Conservation (phyloP, 2,797 vertebrate species). For the Pangasius djambal region DNA sequence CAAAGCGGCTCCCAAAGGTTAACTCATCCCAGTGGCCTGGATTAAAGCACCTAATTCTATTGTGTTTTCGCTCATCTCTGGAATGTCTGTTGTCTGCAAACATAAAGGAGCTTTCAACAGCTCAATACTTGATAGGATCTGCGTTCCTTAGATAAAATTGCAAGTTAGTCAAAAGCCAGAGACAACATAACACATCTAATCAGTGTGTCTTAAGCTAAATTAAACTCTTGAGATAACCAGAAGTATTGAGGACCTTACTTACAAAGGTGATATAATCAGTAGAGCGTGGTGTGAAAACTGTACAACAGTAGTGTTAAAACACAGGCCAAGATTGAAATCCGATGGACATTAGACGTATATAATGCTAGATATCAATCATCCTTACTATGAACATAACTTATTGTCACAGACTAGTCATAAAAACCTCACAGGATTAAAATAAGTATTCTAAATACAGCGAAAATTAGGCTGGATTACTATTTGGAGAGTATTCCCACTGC, state of each 20-base stretch:
- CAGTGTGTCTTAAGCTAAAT: neutral
- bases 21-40: conserved; percentile 45
- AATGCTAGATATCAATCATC: neutral
- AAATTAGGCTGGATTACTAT: neutral
- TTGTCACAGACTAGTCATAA: neutral
- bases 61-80: conserved; percentile 41
- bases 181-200: neutral
- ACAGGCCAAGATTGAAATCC: neutral
- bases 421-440: neutral
- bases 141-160: conserved; percentile 12
- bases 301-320: neutral
- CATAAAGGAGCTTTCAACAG: conserved; percentile 42
- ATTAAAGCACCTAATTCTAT: conserved; percentile 36
- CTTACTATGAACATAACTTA: neutral
- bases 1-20: conserved; percentile 47
- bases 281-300: neutral
- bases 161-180: conserved; percentile 21
- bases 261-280: conserved; percentile 20
- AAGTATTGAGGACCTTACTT: neutral
- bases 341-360: neutral
- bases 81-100: conserved; percentile 42
- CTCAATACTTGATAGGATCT: conserved; percentile 46
- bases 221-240: neutral
- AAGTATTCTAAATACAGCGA: neutral
- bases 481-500: no score